Evolutionary conservation across 1,140 invertebrate genomes (phyloP), one percentile per base, ranked within the genome.

Genomic region (Nautilus pompilius): DNA sequence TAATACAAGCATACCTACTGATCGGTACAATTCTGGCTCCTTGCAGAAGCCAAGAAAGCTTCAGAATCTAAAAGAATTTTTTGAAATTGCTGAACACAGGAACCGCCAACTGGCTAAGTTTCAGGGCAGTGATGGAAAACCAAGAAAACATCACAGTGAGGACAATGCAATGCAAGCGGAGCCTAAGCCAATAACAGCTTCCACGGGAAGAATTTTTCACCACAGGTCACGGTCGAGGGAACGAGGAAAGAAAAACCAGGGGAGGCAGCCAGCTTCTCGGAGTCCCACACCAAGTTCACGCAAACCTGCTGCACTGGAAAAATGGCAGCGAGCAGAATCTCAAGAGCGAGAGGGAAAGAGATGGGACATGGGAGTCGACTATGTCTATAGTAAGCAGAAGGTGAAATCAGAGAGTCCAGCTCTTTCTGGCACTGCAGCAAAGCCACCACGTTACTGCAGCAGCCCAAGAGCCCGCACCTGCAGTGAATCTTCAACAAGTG

Each of bases 401-500:
- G 26, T 28, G n/a, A 24, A 5, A 6, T 20, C 49, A 26, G 49
- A 24, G 0, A 5, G 15, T 53, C 29, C n/a, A 4, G 3, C 3
- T 22, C n/a, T 3, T 46, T 3, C 45, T 4, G 3, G 17, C 4
- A 22, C 45, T 46, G 49, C 49, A 20, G 49, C 20, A 15, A 20
- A 53, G 15, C 26, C 49, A 20, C n/a, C 49, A 4, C 49, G 24
- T 15, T 15, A 53, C 5, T 17, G 70, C 24, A 70, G 66, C 57
- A 59, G 60, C 30, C 71, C 71, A 24, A 63, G 68, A 22, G 65
- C 65, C 2, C 59, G 77, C 1, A 73, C 75, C 28, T 62, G 72
- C 24, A 77, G 77, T 62, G 75, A 79, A 62, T 79, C 77, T n/a
- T 77, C 77, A 29, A 62, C 73, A 6, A 69, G 72, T 24, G 77